Conservation (phyloP, 2,113 vertebrate species). For the Catharus fuscescens region DNA sequence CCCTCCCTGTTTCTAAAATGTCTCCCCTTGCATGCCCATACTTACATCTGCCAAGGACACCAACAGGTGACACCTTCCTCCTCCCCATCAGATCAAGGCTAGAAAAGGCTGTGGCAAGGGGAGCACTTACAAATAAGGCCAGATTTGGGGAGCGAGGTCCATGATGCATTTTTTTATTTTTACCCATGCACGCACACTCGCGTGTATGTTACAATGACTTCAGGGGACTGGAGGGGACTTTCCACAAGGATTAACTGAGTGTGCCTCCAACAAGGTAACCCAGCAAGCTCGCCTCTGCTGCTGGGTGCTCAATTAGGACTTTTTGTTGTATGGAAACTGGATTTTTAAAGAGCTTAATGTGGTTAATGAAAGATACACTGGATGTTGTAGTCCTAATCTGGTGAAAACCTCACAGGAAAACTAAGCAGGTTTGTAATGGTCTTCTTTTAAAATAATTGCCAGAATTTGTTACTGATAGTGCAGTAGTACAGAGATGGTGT, state of each 20-base stretch:
- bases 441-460: neutral
- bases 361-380: neutral
- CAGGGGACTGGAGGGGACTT: conserved; percentile 77
- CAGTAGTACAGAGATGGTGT: too few relatives aligned
- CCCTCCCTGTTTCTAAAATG: neutral
- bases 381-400: neutral
- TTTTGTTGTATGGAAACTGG: neutral
- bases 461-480: neutral
- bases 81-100: neutral
- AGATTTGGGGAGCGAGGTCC: conserved; percentile 51
- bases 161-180: conserved; percentile 80
- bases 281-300: neutral
- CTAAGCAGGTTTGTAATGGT: neutral
- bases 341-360: neutral
- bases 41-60: conserved; percentile 65
- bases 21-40: neutral
- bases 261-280: conserved; percentile 54
- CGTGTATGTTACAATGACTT: conserved; percentile 73
- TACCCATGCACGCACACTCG: conserved; percentile 69
- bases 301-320: neutral
- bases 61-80: conserved; percentile 66
- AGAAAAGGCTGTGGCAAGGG: conserved; percentile 57
- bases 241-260: conserved; percentile 64
- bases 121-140: conserved; percentile 72
- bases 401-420: neutral